phyloP scores from a whole-genome alignment of 2,888 invertebrate species.

The Drosophila hamatofila region DNA sequence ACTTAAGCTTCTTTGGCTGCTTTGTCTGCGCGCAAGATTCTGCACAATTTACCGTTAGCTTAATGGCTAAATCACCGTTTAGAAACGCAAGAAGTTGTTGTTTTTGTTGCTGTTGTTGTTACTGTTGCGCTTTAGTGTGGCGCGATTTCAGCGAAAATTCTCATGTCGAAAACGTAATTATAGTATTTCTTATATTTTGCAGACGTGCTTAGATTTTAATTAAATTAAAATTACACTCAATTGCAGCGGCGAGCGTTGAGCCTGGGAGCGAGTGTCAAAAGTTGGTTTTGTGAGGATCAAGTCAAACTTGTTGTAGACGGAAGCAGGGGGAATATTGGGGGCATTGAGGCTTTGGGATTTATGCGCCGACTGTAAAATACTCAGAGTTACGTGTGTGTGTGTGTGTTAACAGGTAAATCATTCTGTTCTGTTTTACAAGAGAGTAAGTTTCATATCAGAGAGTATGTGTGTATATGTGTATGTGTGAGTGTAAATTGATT shows the following conservation, averaged over 20 bases:
- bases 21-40: constrained; percentile 57
- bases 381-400: background rate
- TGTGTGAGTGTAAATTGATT: constrained; percentile 5
- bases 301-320: background rate
- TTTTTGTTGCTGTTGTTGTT: constrained; percentile 14
- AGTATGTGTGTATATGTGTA: background rate
- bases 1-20: constrained; percentile 19
- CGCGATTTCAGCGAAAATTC: constrained; percentile 46
- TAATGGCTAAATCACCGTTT: constrained; percentile 82
- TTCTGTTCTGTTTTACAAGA: background rate
- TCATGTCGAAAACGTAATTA: constrained; percentile 61
- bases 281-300: constrained; percentile 9
- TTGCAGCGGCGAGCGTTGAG: constrained; percentile 14
- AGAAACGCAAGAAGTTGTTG: constrained; percentile 53
- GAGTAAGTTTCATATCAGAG: background rate
- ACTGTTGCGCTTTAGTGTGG: constrained; percentile 17
- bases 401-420: background rate
- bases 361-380: constrained; percentile 1
- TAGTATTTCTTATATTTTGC: constrained; percentile 59
- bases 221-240: constrained; percentile 68
- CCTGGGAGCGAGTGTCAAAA: constrained; percentile 33
- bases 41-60: constrained; percentile 81
- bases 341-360: constrained; percentile 5
- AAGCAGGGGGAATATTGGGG: background rate
- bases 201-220: constrained; percentile 76